These are phyloP conservation scores for Argopecten irradians DNA, from an alignment of 1,140 invertebrate species.

Conservation along the genomic window DNA sequence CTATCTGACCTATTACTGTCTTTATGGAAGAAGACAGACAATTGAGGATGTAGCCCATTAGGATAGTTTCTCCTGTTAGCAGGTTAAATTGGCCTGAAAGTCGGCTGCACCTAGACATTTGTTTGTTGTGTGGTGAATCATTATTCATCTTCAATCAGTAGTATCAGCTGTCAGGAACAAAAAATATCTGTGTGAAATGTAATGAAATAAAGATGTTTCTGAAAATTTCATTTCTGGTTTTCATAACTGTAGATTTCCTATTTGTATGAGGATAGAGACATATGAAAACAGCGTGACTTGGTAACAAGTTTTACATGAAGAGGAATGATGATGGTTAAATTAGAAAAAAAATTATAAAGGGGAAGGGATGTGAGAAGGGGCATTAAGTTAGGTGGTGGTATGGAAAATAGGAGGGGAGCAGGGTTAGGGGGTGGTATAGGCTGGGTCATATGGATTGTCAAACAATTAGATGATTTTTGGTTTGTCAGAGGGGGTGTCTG, in stretches of 20 bases:
- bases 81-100: background rate
- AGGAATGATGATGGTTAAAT: background rate
- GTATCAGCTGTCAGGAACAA: background rate
- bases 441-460: no score
- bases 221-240: background rate
- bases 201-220: background rate
- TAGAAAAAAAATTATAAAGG: background rate
- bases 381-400: no score
- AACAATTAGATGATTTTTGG: no score
- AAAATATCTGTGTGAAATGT: background rate
- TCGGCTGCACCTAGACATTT: background rate
- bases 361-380: no score
- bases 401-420: no score
- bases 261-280: no score
- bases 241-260: background rate
- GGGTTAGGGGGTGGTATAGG: no score
- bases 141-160: background rate
- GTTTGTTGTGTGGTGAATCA: background rate
- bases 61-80: background rate
- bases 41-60: background rate
- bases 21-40: no score
- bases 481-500: no score
- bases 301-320: no score
- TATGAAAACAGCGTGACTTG: no score
- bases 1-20: background rate